Evolutionary conservation across 1,140 invertebrate species (phyloP), one percentile per base, ranked within the genome.

Genomic region (Zaprionus kolodkinae): DNA sequence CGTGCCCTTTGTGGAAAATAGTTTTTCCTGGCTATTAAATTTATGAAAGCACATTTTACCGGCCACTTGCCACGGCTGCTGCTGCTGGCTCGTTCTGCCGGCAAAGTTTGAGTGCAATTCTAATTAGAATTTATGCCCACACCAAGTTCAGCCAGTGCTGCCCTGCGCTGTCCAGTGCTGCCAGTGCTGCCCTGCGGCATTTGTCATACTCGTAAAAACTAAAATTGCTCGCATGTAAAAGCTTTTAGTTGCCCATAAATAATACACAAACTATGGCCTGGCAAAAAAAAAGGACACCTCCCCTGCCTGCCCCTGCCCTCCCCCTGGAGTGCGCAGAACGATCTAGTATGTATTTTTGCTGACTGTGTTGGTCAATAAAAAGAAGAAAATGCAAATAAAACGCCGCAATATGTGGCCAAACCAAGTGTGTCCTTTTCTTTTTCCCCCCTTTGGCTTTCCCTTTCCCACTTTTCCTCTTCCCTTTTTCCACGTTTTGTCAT

Each of bases 171-270:
- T 3, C 27, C 21, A 21, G 30, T n/a, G n/a, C 33, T 35, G 33
- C 33, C 27, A 30, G 27, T 35, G 33, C 33, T 35, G 33, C 35
- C 45, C 57, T 27, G 11, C 48, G 75, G 63, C 82, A 78, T 88
- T 77, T 88, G 79, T 72, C 72, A 76, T 73, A 76, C 82, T 79
- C 83, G 76, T 87, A 86, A 86, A 86, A 87, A 88, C 80, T 72
- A 88, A 87, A 87, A 87, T 76, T 77, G 72, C 35, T 63, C 56
- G 76, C 86, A 77, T 86, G 83, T 79, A 88, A 87, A 88, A 87
- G 85, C 84, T 87, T 87, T 87, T 87, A 87, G 84, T 78, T 87
- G 65, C 50, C 74, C 83, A 87, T 87, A 87, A 87, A 87, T 87
- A 87, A 83, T 87, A 77, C 61, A 87, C 61, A 87, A 87, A 88